Percentiles rank a stretch among this genome's conserved stretches.
Conservation (phyloP, 2,113 vertebrate species). For the Kryptolebias marmoratus region DNA sequence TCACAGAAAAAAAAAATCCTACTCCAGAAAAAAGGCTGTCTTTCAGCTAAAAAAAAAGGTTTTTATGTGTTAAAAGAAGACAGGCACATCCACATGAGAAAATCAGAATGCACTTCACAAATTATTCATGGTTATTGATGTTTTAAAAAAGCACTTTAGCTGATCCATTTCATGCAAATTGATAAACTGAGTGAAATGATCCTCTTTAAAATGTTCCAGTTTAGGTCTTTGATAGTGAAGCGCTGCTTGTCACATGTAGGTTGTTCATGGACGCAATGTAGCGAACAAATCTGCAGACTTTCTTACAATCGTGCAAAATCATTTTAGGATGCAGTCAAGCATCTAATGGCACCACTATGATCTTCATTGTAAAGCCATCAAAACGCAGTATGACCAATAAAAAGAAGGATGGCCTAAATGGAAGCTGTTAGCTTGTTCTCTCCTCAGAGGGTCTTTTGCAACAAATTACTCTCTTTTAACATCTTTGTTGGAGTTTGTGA, state of each 20-base stretch:
- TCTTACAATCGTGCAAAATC: slow-evolving; percentile 30
- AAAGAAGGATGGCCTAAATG: slow-evolving; percentile 30
- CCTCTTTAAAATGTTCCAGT: slow-evolving; percentile 5
- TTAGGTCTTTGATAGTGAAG: slow-evolving; percentile 1
- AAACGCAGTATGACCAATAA: slow-evolving; percentile 38
- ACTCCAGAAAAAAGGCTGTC: slow-evolving; percentile 2
- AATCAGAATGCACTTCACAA: slow-evolving; percentile 45
- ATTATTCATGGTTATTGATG: slow-evolving; percentile 37
- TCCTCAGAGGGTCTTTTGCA: slow-evolving; percentile 24
- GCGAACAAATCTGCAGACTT: slow-evolving; percentile 22
- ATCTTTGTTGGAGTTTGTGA: slow-evolving; percentile 4
- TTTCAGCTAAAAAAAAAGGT: slow-evolving; percentile 1
- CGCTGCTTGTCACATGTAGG: slow-evolving; percentile 1
- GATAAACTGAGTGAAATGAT: slow-evolving; percentile 21
- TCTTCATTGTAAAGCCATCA: slow-evolving; percentile 51
- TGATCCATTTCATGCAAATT: neutral
- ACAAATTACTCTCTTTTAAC: slow-evolving; percentile 15
- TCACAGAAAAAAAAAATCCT: neutral
- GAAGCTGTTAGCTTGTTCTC: slow-evolving; percentile 32
- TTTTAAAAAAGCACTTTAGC: slow-evolving; percentile 53
- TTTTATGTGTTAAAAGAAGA: neutral
- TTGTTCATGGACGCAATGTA: slow-evolving; percentile 12
- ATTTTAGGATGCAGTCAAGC: slow-evolving; percentile 48
- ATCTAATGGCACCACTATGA: slow-evolving; percentile 43
- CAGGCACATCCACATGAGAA: slow-evolving; percentile 33